Percentiles rank a stretch among this genome's conserved stretches.
Conservation (phyloP, 2,113 vertebrate genomes). For the Pongo abelii region DNA sequence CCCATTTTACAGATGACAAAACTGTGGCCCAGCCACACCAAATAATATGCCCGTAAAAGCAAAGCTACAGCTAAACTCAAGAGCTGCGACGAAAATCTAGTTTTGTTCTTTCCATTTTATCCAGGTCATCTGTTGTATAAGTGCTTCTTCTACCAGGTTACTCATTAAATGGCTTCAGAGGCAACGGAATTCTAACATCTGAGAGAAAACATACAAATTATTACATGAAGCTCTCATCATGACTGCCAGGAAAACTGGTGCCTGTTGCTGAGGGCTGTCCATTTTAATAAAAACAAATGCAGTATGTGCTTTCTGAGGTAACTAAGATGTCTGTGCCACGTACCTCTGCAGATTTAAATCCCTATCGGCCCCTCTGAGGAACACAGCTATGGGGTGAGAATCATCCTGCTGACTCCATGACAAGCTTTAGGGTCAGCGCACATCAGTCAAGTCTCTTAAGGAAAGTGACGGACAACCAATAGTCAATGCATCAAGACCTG, state of each 20-base stretch:
- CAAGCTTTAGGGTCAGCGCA: not conserved
- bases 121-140: not conserved
- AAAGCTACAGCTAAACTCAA: not conserved
- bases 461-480: not conserved
- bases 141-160: fast-evolving
- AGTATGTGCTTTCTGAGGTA: not conserved
- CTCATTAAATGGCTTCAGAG: not conserved
- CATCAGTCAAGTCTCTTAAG: not conserved
- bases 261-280: not conserved
- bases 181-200: not conserved
- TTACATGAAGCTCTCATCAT: not conserved
- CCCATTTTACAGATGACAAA: not conserved
- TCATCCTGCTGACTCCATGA: not conserved
- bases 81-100: not conserved
- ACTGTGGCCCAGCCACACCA: not conserved
- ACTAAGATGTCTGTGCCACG: not conserved
- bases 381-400: fast-evolving
- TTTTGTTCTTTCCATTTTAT: not conserved
- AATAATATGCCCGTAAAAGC: fast-evolving
- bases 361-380: not conserved
- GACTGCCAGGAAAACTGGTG: not conserved
- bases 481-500: not conserved
- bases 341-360: not conserved
- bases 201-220: not conserved
- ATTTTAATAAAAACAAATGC: not conserved